Conservation (phyloP, 2,797 vertebrate species). For the Mormyrops boulengeri region DNA sequence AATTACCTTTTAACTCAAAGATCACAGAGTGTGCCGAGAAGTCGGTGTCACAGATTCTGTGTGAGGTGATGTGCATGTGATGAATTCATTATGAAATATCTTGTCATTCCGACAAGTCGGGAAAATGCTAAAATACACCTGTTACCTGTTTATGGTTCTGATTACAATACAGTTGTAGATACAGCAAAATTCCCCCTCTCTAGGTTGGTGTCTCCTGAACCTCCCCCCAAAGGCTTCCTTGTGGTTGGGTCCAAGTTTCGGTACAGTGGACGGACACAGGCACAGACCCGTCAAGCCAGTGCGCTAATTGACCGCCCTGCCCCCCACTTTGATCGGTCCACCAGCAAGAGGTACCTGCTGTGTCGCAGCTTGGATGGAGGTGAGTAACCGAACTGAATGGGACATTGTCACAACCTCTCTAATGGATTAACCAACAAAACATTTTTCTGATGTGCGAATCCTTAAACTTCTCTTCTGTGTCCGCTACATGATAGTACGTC, state of each 20-base stretch:
- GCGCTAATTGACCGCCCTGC: slow-evolving; percentile 91
- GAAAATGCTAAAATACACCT: neutral
- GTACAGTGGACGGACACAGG: slow-evolving; percentile 93
- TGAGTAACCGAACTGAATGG: slow-evolving; percentile 45
- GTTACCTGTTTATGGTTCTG: neutral
- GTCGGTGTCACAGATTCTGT: neutral
- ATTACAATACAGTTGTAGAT: neutral
- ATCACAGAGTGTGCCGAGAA: neutral
- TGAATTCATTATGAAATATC: neutral
- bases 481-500: neutral
- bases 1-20: neutral
- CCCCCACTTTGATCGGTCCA: slow-evolving; percentile 89
- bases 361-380: slow-evolving; percentile 93
- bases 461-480: neutral
- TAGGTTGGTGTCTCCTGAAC: slow-evolving; percentile 94
- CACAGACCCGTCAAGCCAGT: slow-evolving; percentile 92
- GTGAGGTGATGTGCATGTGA: neutral
- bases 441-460: neutral
- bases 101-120: neutral
- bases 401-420: neutral
- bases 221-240: slow-evolving; percentile 92
- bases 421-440: neutral
- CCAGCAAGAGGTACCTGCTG: slow-evolving; percentile 94
- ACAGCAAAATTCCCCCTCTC: slow-evolving; percentile 1
- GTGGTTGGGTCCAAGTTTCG: slow-evolving; percentile 98